A percentile compares a stretch with the other conserved stretches of the same genome.
These are phyloP conservation scores for Palythoa grandis DNA, from an alignment of 92 coral and sea anemone species.

Conservation along the genomic window DNA sequence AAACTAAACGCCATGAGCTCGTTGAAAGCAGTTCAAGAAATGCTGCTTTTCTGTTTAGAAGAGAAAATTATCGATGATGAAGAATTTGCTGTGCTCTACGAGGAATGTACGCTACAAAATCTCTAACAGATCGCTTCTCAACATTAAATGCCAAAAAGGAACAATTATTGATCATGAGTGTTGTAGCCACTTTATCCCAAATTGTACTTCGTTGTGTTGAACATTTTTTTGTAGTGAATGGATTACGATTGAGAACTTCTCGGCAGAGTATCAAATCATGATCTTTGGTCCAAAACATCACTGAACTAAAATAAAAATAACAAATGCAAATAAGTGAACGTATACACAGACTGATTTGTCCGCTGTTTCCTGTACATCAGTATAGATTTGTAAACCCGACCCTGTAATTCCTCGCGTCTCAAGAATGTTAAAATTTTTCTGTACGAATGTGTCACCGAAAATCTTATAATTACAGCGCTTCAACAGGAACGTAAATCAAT, in stretches of 20 bases:
- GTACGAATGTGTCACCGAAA: slow-evolving; percentile 11
- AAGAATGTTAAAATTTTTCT: slow-evolving; percentile 7
- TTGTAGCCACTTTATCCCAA: slow-evolving; percentile 54
- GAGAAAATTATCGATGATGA: no score
- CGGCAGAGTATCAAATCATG: slow-evolving; percentile 53
- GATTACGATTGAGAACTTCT: slow-evolving; percentile 49
- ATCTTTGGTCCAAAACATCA: slow-evolving; percentile 47
- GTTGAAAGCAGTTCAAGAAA: no score
- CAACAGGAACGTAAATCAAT: slow-evolving; percentile 41
- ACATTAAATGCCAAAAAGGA: slow-evolving; percentile 44
- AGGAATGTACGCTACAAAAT: no score
- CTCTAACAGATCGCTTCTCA: slow-evolving; percentile 53
- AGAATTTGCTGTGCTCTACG: no score
- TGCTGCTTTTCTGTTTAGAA: no score
- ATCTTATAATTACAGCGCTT: slow-evolving; percentile 48
- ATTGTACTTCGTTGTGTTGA: slow-evolving; percentile 57
- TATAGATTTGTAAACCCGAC: not conserved
- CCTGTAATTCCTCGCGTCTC: not conserved
- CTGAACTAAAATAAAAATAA: slow-evolving; percentile 1
- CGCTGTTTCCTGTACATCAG: slow-evolving; percentile 11
- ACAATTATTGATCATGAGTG: slow-evolving; percentile 50
- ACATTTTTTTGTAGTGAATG: slow-evolving; percentile 48
- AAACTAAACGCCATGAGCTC: no score
- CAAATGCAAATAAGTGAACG: slow-evolving; percentile 11
- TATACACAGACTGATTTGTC: slow-evolving; percentile 1